Conservation (phyloP, 1,140 invertebrate genomes). For the Eumeta japonica region DNA sequence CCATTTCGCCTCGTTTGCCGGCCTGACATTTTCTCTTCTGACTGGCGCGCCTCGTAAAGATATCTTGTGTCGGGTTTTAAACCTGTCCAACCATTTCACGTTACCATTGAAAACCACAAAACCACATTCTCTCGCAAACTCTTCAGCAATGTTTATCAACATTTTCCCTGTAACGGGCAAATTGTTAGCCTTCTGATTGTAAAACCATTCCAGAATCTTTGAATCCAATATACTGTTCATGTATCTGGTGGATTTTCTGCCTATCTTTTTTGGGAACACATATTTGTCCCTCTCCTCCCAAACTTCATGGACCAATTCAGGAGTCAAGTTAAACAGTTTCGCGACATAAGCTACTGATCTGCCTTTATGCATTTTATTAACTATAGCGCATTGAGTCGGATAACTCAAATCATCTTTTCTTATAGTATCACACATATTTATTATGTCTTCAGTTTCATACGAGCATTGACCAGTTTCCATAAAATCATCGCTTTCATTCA, state of each 20-base stretch:
- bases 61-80: conserved; percentile 20
- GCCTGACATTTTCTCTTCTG: conserved; percentile 11
- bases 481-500: too few relatives aligned
- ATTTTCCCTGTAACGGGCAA: conserved; percentile 17
- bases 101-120: conserved; percentile 19
- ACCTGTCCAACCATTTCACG: conserved; percentile 20
- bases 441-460: too few relatives aligned
- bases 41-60: conserved; percentile 10
- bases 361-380: conserved; percentile 20
- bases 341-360: conserved; percentile 13
- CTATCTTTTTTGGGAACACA: conserved; percentile 13
- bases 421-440: too few relatives aligned
- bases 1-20: conserved; percentile 14
- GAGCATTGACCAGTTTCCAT: too few relatives aligned
- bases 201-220: conserved; percentile 17
- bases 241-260: conserved; percentile 10
- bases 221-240: conserved; percentile 17
- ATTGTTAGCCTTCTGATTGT: conserved; percentile 11
- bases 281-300: conserved; percentile 22
- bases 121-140: conserved; percentile 16
- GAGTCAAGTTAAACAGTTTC: conserved; percentile 14
- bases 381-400: conserved; percentile 15
- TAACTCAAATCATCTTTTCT: conserved; percentile 15
- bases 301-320: conserved; percentile 17
- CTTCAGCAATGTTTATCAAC: conserved; percentile 16